A percentile compares a stretch with the other conserved stretches of the same genome.
Conservation (phyloP, 2,888 invertebrate genomes). For the Caenorhabditis drosophilae region DNA sequence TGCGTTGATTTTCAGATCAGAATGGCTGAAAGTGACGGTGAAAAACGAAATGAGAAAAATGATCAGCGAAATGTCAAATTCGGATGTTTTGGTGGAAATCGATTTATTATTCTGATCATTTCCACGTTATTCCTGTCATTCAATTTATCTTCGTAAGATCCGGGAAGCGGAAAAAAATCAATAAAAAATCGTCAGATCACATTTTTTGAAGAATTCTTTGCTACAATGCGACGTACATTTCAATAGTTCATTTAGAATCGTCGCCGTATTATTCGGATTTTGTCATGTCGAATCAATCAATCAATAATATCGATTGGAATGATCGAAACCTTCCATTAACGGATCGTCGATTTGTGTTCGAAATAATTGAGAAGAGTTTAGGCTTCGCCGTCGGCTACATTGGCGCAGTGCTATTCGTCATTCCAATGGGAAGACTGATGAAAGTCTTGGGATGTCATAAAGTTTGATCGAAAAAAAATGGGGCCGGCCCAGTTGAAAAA, state of each 20-base stretch:
- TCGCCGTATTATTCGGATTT: conserved; percentile 49
- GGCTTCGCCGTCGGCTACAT: conserved; percentile 47
- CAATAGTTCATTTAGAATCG: conserved; percentile 49
- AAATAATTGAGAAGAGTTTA: conserved; percentile 41
- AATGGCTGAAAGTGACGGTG: no score
- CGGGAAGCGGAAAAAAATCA: no score
- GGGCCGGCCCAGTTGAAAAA: no score
- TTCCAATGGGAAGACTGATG: conserved; percentile 37
- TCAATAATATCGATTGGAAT: conserved; percentile 43
- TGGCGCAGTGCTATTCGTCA: conserved; percentile 43
- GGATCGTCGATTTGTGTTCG: conserved; percentile 47
- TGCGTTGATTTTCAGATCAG: neutral
- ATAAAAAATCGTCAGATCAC: neutral
- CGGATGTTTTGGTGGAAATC: conserved; percentile 33
- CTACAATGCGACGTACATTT: conserved; percentile 53
- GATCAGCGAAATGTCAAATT: no score
- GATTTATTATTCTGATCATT: conserved; percentile 27
- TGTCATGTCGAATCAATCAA: conserved; percentile 15
- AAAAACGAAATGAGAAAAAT: no score
- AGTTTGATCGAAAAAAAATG: neutral
- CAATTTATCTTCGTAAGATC: no score
- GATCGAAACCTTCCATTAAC: conserved; percentile 36
- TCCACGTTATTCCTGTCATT: conserved; percentile 17
- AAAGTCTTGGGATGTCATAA: conserved; percentile 45
- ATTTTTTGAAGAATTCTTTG: conserved; percentile 42